Evolutionary conservation across 2,113 vertebrate genomes (phyloP).

Genomic region (cattle (Bos taurus)): ARS-UCD2.0 NC_037328.1:20949001-20949500

Average conservation of each 20-base stretch:
- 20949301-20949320: background rate
- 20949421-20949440: background rate
- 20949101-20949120: background rate
- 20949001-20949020: background rate
- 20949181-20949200: background rate
- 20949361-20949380: background rate
- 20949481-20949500: background rate
- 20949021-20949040: background rate
- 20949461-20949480: background rate
- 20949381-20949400: background rate
- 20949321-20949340: background rate
- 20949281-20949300: background rate
- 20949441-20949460: background rate
- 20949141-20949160: background rate
- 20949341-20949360: background rate
- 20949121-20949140: background rate
- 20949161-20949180: background rate
- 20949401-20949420: background rate
- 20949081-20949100: rapidly evolving
- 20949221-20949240: background rate
- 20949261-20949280: background rate
- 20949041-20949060: background rate
- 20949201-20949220: background rate
- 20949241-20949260: background rate
- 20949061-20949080: background rate